Evolutionary conservation across 2,888 invertebrate genomes (phyloP).

Genomic region (Apodemia mormo): DNA sequence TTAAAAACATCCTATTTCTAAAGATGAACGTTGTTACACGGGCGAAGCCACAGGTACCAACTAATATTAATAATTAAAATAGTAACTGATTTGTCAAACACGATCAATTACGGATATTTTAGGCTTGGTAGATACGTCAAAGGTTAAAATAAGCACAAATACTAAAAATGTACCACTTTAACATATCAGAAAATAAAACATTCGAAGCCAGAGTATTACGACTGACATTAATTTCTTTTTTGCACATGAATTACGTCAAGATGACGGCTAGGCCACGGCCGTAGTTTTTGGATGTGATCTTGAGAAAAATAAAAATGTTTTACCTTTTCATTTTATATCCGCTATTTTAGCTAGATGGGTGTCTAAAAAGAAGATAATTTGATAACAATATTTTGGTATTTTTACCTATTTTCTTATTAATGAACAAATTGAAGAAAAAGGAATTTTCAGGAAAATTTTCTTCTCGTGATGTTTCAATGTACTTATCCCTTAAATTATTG

Average conservation of each 20-base stretch:
- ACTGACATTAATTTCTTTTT: constrained; percentile 17
- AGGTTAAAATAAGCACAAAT: neutral
- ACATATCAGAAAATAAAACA: neutral
- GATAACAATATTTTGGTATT: too few relatives aligned
- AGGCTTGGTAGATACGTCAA: neutral
- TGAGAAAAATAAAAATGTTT: constrained; percentile 7
- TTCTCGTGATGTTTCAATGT: too few relatives aligned
- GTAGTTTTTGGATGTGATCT: constrained; percentile 17
- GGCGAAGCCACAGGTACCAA: too few relatives aligned
- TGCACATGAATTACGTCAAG: constrained; percentile 23
- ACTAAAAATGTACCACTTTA: constrained; percentile 6
- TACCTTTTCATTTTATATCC: neutral
- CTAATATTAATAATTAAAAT: neutral
- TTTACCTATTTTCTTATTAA: too few relatives aligned
- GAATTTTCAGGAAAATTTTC: too few relatives aligned
- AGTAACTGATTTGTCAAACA: neutral
- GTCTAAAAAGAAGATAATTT: too few relatives aligned
- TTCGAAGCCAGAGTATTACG: constrained; percentile 27
- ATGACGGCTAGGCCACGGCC: neutral
- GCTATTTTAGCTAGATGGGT: too few relatives aligned
- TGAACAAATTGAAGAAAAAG: too few relatives aligned
- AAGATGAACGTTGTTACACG: too few relatives aligned
- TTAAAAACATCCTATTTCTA: too few relatives aligned
- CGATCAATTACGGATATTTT: neutral
- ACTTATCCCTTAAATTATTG: too few relatives aligned